Conservation (phyloP, 2,888 invertebrate genomes). For the Microdon myrmicae region DNA sequence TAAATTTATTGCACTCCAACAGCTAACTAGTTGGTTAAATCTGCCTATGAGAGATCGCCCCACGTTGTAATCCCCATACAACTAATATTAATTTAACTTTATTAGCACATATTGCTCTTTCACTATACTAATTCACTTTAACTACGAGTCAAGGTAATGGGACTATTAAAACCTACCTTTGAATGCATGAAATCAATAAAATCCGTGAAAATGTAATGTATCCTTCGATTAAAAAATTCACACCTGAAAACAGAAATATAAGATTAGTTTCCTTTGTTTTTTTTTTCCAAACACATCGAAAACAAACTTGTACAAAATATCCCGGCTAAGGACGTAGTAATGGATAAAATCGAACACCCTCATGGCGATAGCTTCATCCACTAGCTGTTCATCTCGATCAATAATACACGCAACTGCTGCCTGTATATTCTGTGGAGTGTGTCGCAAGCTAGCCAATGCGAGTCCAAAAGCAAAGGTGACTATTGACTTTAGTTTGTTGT, state of each 20-base stretch:
- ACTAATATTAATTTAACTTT: too few relatives aligned
- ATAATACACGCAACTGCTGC: slow-evolving; percentile 67
- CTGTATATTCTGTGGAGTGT: slow-evolving; percentile 70
- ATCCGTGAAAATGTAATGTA: slow-evolving; percentile 88
- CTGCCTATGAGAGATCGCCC: too few relatives aligned
- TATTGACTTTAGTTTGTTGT: slow-evolving; percentile 68
- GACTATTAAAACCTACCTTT: slow-evolving; percentile 81
- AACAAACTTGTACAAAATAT: slow-evolving; percentile 72
- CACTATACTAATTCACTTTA: too few relatives aligned
- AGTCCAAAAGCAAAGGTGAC: slow-evolving; percentile 78
- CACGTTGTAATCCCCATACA: too few relatives aligned
- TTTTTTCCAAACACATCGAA: background rate
- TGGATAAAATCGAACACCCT: slow-evolving; percentile 84
- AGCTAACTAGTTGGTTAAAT: too few relatives aligned
- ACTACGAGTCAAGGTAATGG: slow-evolving; percentile 59
- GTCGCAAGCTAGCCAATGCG: slow-evolving; percentile 73
- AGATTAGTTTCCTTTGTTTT: slow-evolving; percentile 1
- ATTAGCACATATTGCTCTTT: too few relatives aligned
- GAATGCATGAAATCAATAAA: slow-evolving; percentile 93
- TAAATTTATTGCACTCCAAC: too few relatives aligned
- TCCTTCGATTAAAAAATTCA: slow-evolving; percentile 83
- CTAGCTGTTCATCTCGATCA: slow-evolving; percentile 83
- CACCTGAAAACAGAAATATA: slow-evolving; percentile 63
- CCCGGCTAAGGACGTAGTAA: slow-evolving; percentile 76
- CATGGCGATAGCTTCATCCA: slow-evolving; percentile 82